Percentiles rank a stretch among this genome's conserved stretches.
Evolutionary conservation across 2,113 vertebrate species (phyloP).

Genomic region (Oncorhynchus mykiss): DNA sequence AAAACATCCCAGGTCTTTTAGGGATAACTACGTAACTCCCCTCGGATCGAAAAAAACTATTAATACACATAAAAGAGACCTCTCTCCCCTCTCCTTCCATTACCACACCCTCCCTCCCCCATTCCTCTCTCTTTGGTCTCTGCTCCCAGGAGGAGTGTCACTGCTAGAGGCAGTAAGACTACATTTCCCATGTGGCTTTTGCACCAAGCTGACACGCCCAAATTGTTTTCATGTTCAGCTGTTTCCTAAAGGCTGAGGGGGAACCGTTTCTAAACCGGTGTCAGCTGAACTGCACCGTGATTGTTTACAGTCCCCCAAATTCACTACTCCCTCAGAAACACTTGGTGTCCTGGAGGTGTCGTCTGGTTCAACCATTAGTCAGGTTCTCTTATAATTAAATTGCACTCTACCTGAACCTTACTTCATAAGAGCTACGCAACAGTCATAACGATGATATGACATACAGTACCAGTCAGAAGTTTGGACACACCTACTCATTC

Average conservation of each 20-base stretch:
- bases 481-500: no score
- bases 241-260: conserved; percentile 45
- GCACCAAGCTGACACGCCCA: conserved; percentile 35
- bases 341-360: conserved; percentile 3
- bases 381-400: neutral
- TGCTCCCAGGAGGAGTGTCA: conserved; percentile 13
- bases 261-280: conserved; percentile 37
- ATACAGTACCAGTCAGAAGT: no score
- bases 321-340: neutral
- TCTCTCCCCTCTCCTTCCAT: neutral
- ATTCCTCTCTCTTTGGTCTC: neutral
- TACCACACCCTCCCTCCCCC: neutral
- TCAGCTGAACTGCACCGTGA: conserved; percentile 46
- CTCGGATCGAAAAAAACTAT: conserved; percentile 5
- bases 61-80: conserved; percentile 19
- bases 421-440: neutral
- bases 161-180: conserved; percentile 44
- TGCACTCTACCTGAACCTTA: conserved; percentile 11
- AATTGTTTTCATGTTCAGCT: conserved; percentile 49
- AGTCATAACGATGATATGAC: no score
- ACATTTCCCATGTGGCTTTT: conserved; percentile 51
- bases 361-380: conserved; percentile 2
- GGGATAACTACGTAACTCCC: neutral
- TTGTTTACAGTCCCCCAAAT: conserved; percentile 6
- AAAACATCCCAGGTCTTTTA: neutral